Percentiles rank a stretch among this genome's conserved stretches.
phyloP scores from a whole-genome alignment of 64 coral and sea anemone genomes.

The Orbicella faveolata region DNA sequence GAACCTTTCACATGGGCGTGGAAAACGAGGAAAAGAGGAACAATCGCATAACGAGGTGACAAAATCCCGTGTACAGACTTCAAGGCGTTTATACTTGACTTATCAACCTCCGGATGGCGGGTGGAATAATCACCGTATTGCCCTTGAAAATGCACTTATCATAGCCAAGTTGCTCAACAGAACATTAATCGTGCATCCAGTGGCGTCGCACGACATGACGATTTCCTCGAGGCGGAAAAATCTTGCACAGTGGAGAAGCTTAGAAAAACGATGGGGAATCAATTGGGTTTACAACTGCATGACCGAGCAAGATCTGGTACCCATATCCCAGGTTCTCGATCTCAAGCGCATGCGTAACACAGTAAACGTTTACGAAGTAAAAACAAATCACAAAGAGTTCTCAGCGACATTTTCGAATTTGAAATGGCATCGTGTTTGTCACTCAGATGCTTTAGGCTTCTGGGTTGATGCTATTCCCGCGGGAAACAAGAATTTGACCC shows the following conservation, averaged over 20 bases:
- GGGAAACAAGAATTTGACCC: background rate
- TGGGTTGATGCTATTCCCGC: constrained; percentile 44
- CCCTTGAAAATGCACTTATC: constrained; percentile 50
- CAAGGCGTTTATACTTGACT: constrained; percentile 46
- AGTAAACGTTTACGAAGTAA: constrained; percentile 36
- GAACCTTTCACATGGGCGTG: background rate
- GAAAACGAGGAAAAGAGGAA: background rate
- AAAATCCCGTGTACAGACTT: constrained; percentile 35
- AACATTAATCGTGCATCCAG: constrained; percentile 40
- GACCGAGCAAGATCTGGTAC: constrained; percentile 25
- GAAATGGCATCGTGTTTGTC: constrained; percentile 40
- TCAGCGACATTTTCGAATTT: constrained; percentile 25
- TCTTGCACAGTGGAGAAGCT: constrained; percentile 17
- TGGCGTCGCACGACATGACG: constrained; percentile 36
- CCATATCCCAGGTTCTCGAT: constrained; percentile 32
- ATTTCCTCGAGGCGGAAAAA: constrained; percentile 32
- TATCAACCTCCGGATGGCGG: constrained; percentile 61
- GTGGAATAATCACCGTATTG: constrained; percentile 60
- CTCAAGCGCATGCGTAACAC: constrained; percentile 17
- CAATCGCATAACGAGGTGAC: constrained; percentile 35
- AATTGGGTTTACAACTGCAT: constrained; percentile 57
- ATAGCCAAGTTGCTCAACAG: constrained; percentile 52
- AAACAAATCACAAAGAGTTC: constrained; percentile 40
- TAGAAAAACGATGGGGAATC: constrained; percentile 35
- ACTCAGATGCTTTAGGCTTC: constrained; percentile 42